Evolutionary conservation across 1,140 invertebrate species (phyloP).

Genomic region (Potamilus streckersoni): DNA sequence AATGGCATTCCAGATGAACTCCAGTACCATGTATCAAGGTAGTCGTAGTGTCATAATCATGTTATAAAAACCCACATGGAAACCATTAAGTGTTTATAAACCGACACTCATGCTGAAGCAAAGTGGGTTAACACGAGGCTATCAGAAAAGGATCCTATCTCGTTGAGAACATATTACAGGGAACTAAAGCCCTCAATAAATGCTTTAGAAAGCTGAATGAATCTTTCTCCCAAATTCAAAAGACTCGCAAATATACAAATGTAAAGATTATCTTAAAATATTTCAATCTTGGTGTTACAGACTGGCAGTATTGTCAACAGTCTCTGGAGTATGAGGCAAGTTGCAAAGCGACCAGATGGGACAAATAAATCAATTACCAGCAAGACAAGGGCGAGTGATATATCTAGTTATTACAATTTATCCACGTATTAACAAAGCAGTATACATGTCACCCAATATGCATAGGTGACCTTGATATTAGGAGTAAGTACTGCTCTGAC

Average conservation of each 20-base stretch:
- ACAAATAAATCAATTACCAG: too few species aligned
- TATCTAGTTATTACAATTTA: too few species aligned
- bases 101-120: conserved; percentile 11
- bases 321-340: conserved; percentile 9
- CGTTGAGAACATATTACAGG: conserved; percentile 7
- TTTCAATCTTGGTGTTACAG: conserved; percentile 21
- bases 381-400: too few species aligned
- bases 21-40: not conserved
- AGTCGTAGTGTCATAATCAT: conserved; percentile 11
- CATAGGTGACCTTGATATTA: too few species aligned
- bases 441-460: not conserved
- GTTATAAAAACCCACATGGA: conserved; percentile 7
- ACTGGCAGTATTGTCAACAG: conserved; percentile 5
- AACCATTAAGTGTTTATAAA: conserved; percentile 7
- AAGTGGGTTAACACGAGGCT: conserved; percentile 11
- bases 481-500: too few species aligned
- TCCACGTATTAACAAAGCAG: not conserved
- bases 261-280: conserved; percentile 18
- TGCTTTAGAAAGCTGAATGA: not conserved
- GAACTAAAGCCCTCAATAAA: conserved; percentile 2
- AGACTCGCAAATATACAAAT: not conserved
- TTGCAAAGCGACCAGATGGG: not conserved
- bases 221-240: not conserved
- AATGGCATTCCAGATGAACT: too few species aligned
- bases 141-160: not conserved